Evolutionary conservation across 2,888 invertebrate genomes (phyloP).

Genomic region (Diplazon laetatorius): DNA sequence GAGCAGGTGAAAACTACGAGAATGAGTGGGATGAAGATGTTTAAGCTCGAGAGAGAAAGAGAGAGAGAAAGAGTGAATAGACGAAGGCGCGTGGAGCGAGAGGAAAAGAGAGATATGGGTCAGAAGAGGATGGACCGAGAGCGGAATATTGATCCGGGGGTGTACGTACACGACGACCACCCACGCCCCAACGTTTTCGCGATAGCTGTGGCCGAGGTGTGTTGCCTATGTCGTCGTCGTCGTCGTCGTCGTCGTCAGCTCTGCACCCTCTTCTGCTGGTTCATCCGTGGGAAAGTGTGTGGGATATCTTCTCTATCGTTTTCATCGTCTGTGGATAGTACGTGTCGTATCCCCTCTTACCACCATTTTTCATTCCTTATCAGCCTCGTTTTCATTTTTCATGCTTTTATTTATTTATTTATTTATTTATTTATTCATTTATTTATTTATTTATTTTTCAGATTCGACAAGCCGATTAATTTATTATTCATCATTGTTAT

Average conservation of each 20-base stretch:
- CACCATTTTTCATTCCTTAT: background rate
- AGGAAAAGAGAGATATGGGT: slow-evolving; percentile 80
- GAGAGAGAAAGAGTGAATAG: slow-evolving; percentile 8
- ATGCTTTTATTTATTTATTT: too few relatives aligned
- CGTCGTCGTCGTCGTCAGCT: slow-evolving; percentile 5
- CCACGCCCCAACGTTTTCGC: slow-evolving; percentile 37
- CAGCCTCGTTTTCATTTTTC: background rate
- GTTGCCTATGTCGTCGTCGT: slow-evolving; percentile 37
- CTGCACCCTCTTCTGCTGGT: background rate
- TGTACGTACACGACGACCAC: slow-evolving; percentile 68
- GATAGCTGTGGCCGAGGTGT: slow-evolving; percentile 60
- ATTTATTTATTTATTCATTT: too few relatives aligned
- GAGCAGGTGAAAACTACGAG: slow-evolving; percentile 8
- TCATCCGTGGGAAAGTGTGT: background rate
- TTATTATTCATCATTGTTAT: background rate
- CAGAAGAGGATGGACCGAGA: slow-evolving; percentile 81
- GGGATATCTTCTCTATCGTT: background rate
- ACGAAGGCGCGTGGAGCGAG: slow-evolving; percentile 65
- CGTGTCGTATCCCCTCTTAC: background rate
- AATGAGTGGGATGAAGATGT: slow-evolving; percentile 16
- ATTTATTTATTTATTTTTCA: too few relatives aligned
- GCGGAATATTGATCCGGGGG: slow-evolving; percentile 81
- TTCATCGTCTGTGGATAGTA: background rate
- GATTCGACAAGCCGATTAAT: background rate
- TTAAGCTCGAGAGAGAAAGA: too few relatives aligned